Conservation (phyloP, 1,140 invertebrate genomes). For the Latrodectus geometricus region DNA sequence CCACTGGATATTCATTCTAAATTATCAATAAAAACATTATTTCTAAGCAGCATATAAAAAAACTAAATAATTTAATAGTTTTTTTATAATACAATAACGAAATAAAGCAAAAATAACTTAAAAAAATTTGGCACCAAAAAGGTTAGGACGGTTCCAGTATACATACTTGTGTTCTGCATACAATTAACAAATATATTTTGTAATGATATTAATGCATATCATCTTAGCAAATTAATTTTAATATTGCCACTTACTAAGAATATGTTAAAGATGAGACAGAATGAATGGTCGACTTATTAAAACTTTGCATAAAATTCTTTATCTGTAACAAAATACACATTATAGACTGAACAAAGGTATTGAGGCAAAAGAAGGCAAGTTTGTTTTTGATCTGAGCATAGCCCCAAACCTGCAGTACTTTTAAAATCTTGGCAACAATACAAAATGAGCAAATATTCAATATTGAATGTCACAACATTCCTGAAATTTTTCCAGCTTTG, state of each 20-base stretch:
- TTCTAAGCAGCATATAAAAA: no score
- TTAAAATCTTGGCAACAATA: slow-evolving; percentile 58
- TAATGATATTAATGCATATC: slow-evolving; percentile 10
- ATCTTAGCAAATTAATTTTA: slow-evolving; percentile 11
- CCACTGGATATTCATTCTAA: no score
- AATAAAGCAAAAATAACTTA: slow-evolving; percentile 9
- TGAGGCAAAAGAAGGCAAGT: slow-evolving; percentile 61
- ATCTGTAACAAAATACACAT: slow-evolving; percentile 59
- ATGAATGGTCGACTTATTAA: slow-evolving; percentile 30
- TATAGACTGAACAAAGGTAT: slow-evolving; percentile 52
- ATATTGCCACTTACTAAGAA: slow-evolving; percentile 33
- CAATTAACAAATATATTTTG: slow-evolving; percentile 38
- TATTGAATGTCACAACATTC: slow-evolving; percentile 11
- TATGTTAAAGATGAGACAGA: slow-evolving; percentile 31
- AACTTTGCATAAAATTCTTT: slow-evolving; percentile 54
- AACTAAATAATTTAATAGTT: no score
- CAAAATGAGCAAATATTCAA: slow-evolving; percentile 62
- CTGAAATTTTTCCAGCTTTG: slow-evolving; percentile 21
- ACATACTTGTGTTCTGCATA: slow-evolving; percentile 10
- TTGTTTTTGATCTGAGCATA: slow-evolving; percentile 55
- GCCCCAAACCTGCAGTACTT: slow-evolving; percentile 56
- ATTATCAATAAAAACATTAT: no score
- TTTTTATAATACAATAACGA: no score
- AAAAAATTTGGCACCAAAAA: slow-evolving; percentile 62
- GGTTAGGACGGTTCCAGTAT: slow-evolving; percentile 48